Percentiles rank a stretch among this genome's conserved stretches.
Conservation (phyloP, 2,113 vertebrate genomes). For the Montifringilla adamsi region DNA sequence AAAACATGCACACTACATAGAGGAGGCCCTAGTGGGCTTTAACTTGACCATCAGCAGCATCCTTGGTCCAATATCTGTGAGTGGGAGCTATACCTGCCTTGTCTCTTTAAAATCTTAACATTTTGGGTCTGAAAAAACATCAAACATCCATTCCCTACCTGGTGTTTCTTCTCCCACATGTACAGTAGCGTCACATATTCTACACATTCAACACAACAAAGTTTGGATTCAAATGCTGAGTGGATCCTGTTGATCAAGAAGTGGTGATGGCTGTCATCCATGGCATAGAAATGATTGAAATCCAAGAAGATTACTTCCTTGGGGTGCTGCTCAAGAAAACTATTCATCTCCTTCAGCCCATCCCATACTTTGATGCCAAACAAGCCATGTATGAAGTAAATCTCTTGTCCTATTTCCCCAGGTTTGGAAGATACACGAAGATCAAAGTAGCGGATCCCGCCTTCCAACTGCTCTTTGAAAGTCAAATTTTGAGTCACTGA, state of each 20-base stretch:
- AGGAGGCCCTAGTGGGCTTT: not conserved
- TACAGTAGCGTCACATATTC: slow-evolving; percentile 84
- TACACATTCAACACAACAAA: slow-evolving; percentile 81
- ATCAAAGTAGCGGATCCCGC: slow-evolving; percentile 97
- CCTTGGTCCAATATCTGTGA: not conserved
- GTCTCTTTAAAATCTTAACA: not conserved
- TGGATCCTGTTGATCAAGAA: slow-evolving; percentile 83
- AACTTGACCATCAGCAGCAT: not conserved
- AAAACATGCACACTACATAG: not conserved
- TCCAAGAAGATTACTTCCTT: slow-evolving; percentile 90
- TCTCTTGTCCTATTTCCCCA: slow-evolving; percentile 82
- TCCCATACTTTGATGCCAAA: slow-evolving; percentile 92
- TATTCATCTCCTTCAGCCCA: slow-evolving; percentile 87
- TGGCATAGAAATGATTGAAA: slow-evolving; percentile 97
- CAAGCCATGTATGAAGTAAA: slow-evolving; percentile 95
- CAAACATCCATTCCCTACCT: slow-evolving; percentile 73
- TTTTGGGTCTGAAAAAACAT: not conserved
- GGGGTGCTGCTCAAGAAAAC: slow-evolving; percentile 82
- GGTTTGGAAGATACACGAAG: slow-evolving; percentile 96
- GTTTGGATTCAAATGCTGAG: slow-evolving; percentile 86
- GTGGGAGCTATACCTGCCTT: not conserved
- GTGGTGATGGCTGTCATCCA: slow-evolving; percentile 86
- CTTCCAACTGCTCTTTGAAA: slow-evolving; percentile 92
- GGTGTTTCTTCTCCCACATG: slow-evolving; percentile 88
- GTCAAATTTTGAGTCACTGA: slow-evolving; percentile 91